A percentile compares a stretch with the other conserved stretches of the same genome.
Evolutionary conservation across 2,113 vertebrate species (phyloP).

Genomic region (Danionella cerebrum): DNA sequence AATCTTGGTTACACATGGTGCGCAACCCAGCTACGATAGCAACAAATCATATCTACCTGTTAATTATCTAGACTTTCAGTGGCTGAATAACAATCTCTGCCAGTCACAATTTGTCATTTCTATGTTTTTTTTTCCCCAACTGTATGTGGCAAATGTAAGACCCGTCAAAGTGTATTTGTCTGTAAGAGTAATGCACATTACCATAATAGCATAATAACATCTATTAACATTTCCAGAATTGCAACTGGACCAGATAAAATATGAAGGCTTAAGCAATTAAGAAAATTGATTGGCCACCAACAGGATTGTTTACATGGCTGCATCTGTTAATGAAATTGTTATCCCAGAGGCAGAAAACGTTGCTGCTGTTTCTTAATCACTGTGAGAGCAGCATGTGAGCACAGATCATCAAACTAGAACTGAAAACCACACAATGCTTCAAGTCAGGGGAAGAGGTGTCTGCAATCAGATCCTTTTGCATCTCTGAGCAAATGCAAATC

Average conservation of each 20-base stretch:
- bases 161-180: constrained; percentile 30
- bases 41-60: constrained; percentile 18
- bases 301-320: constrained; percentile 34
- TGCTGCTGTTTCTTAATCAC: constrained; percentile 14
- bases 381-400: neutral
- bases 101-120: constrained; percentile 22
- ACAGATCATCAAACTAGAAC: neutral
- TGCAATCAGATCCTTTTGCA: neutral
- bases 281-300: constrained; percentile 35
- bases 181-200: constrained; percentile 29
- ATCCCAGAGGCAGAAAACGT: constrained; percentile 16
- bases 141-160: constrained; percentile 8
- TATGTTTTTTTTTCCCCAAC: constrained; percentile 16
- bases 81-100: constrained; percentile 4
- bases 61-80: constrained; percentile 4
- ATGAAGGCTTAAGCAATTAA: constrained; percentile 40
- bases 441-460: neutral
- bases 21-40: neutral
- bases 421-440: neutral
- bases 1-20: constrained; percentile 1
- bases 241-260: constrained; percentile 35
- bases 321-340: constrained; percentile 37
- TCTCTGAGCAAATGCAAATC: neutral
- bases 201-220: constrained; percentile 35
- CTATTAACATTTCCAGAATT: constrained; percentile 34